Base-by-base conservation (phyloP, 2,888 invertebrate species). In the Alsophila aescularia region DNA sequence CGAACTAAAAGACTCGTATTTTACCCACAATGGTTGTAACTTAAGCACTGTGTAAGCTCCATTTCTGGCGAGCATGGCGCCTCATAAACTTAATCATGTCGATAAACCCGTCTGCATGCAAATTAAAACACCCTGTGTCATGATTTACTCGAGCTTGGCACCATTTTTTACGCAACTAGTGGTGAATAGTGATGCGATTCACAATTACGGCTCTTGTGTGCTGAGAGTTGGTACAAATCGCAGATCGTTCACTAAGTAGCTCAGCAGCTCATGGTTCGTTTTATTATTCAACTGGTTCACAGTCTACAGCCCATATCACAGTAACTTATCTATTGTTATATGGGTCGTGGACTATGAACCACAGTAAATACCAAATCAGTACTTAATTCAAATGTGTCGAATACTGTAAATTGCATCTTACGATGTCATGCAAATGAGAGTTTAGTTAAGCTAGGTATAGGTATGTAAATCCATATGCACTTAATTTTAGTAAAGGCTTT, bases 91-190 rank as follows among this genome's bases (percentile, higher is more conserved):
- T 63, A 57, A 65, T 69, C 13, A 64, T 40, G 60, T 51, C 53
- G 58, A 73, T 70, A 70, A 76, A 72, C 67, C 62, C 55, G 65
- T 69, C 66, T 62, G 58, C 37, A 70, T 69, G 67, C 64, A 74
- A 69, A 73, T 75, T 58, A 62, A 66, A 66, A 60, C 43, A 64
- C 54, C 52, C 40, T 61, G 48, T 60, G 58, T 57, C 50, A 53
- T 57, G 32, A 54, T 51, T 50, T 55, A 60, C 24, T 18, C 35
- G 18, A 41, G 39, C 29, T 35, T 43, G 43, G 50, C 52, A 34
- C 39, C 48, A 47, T 58, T 42, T 42, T 27, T 36, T 13, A 41
- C 32, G 5, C n/a, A 18, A 36, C 4, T 36, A 47, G 2, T 29
- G 10, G 52, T 10, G 35, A 47, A 1, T 29, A 29, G 52, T 10